phyloP scores from a whole-genome alignment of 2,888 invertebrate species.

The Pycnomerus fuliginosus region DNA sequence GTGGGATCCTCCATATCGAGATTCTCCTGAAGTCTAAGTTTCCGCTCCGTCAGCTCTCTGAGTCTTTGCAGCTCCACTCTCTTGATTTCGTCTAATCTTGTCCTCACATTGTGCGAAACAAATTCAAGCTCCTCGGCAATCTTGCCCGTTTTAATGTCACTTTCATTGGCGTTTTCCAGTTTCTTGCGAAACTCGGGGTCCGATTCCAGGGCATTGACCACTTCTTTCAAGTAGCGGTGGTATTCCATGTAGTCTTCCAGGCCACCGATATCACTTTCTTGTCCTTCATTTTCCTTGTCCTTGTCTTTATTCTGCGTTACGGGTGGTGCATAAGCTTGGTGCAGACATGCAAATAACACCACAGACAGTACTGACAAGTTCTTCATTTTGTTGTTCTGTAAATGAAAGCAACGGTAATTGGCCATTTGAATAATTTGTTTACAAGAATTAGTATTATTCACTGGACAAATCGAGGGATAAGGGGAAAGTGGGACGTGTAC shows the following conservation, averaged over 20 bases:
- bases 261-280: slow-evolving; percentile 42
- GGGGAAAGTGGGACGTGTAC: no score
- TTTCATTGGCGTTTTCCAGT: slow-evolving; percentile 76
- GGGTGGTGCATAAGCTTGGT: slow-evolving; percentile 53
- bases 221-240: slow-evolving; percentile 85
- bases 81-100: slow-evolving; percentile 89
- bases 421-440: no score
- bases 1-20: slow-evolving; percentile 55
- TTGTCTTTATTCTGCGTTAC: slow-evolving; percentile 47
- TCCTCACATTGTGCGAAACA: slow-evolving; percentile 84
- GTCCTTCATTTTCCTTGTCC: slow-evolving; percentile 34
- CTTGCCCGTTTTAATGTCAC: slow-evolving; percentile 84
- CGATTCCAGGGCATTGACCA: slow-evolving; percentile 84
- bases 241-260: slow-evolving; percentile 69
- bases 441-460: no score
- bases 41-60: slow-evolving; percentile 65
- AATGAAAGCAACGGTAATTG: no score
- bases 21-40: slow-evolving; percentile 47
- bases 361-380: slow-evolving; percentile 1
- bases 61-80: slow-evolving; percentile 83
- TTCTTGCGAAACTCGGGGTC: slow-evolving; percentile 82
- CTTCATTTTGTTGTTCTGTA: no score
- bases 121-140: slow-evolving; percentile 89
- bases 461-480: no score
- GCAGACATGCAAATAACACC: slow-evolving; percentile 27